These are phyloP conservation scores for Leptinotarsa undecemlineata DNA, from an alignment of 1,140 invertebrate species.

Conservation along the genomic window DNA sequence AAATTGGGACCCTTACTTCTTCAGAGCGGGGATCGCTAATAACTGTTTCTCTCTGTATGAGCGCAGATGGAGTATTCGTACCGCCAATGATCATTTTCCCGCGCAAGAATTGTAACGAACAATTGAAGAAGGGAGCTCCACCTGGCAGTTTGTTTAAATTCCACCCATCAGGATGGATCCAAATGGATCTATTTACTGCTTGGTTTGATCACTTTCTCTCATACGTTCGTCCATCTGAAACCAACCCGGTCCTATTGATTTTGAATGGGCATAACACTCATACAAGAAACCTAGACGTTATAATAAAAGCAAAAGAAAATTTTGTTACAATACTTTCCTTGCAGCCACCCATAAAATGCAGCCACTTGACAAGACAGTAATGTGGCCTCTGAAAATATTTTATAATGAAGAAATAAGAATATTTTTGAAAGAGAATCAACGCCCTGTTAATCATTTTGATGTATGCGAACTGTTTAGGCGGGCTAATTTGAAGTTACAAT, in stretches of 20 bases:
- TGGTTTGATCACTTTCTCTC: constrained; percentile 46
- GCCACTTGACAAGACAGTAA: constrained; percentile 50
- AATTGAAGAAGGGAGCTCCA: constrained; percentile 44
- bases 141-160: constrained; percentile 44
- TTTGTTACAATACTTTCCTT: constrained; percentile 49
- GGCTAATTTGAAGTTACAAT: constrained; percentile 30
- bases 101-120: constrained; percentile 42
- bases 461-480: background rate
- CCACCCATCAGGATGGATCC: constrained; percentile 50
- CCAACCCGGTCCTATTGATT: constrained; percentile 40
- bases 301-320: constrained; percentile 36
- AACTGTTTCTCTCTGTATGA: constrained; percentile 48
- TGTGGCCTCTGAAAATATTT: constrained; percentile 39
- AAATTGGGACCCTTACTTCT: constrained; percentile 54
- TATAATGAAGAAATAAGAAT: constrained; percentile 39
- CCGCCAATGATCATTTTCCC: constrained; percentile 53
- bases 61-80: constrained; percentile 49
- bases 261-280: constrained; percentile 45
- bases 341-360: constrained; percentile 54
- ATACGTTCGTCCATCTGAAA: constrained; percentile 31
- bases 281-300: constrained; percentile 35
- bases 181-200: constrained; percentile 38
- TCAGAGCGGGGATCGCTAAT: constrained; percentile 56
- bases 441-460: constrained; percentile 17
- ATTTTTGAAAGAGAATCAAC: constrained; percentile 28